These are phyloP conservation scores for Leptothorax acervorum DNA, from an alignment of 2,888 invertebrate genomes.

Conservation along the genomic window DNA sequence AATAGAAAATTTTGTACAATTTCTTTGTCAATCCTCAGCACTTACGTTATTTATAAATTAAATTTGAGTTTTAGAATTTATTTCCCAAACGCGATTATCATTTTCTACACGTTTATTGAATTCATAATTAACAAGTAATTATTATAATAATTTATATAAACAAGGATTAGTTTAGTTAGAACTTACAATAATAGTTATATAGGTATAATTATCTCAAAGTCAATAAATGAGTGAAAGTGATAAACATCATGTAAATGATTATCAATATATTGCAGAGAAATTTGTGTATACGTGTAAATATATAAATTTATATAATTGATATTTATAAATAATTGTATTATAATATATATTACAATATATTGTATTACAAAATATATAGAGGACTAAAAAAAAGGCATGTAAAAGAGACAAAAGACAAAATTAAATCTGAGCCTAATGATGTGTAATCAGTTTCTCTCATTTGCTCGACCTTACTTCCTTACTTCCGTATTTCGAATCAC, in stretches of 20 bases:
- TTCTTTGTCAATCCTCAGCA: conserved; percentile 12
- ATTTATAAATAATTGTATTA: not conserved
- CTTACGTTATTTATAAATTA: too few species aligned
- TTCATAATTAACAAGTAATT: too few species aligned
- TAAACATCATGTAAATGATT: conserved; percentile 21
- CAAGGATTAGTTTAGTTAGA: conserved; percentile 5
- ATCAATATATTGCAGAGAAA: conserved; percentile 26
- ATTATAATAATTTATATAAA: too few species aligned
- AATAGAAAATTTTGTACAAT: conserved; percentile 48
- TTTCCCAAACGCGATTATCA: too few species aligned
- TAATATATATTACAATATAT: not conserved
- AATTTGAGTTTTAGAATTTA: too few species aligned
- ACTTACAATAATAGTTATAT: not conserved
- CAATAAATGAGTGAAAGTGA: conserved; percentile 10
- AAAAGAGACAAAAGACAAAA: not conserved
- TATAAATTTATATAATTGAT: not conserved
- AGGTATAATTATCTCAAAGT: not conserved
- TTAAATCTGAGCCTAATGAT: not conserved
- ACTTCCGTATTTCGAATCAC: too few species aligned
- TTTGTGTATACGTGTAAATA: not conserved
- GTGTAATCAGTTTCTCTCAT: too few species aligned
- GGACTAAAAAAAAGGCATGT: not conserved
- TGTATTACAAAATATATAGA: not conserved
- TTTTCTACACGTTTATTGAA: too few species aligned
- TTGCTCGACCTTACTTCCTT: too few species aligned